phyloP scores from a whole-genome alignment of 2,113 vertebrate genomes.

The Tringa solitaria region DNA sequence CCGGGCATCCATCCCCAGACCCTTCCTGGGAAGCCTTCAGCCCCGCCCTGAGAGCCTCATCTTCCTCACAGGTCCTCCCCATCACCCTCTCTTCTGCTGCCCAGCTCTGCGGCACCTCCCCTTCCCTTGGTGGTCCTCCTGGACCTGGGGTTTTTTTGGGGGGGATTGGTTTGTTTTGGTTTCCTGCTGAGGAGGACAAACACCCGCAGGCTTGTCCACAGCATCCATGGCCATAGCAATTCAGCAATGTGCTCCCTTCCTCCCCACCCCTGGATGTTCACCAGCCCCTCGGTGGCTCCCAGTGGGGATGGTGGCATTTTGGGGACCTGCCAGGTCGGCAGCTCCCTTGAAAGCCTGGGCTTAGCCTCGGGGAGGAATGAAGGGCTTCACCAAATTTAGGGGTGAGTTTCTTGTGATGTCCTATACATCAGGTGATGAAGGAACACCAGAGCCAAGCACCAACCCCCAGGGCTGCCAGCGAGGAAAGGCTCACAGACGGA shows the following conservation, averaged over 20 bases:
- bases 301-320: neutral
- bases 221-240: neutral
- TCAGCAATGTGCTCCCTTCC: neutral
- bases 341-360: neutral
- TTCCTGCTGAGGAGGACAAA: neutral
- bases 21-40: neutral
- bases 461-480: fast-evolving
- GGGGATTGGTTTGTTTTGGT: neutral
- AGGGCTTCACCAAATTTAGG: neutral
- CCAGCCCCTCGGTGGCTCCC: neutral
- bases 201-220: too few relatives aligned
- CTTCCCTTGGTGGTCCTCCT: neutral
- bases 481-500: neutral
- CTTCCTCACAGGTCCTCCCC: neutral
- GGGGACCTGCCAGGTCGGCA: neutral
- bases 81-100: fast-evolving
- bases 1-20: neutral
- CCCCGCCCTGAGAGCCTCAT: neutral
- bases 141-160: neutral
- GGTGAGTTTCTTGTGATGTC: neutral
- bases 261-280: fast-evolving
- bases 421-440: neutral
- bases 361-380: neutral
- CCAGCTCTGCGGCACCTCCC: fast-evolving
- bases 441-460: neutral